Evolutionary conservation across 2,888 invertebrate species (phyloP).

Genomic region (Leucophora obtusa): DNA sequence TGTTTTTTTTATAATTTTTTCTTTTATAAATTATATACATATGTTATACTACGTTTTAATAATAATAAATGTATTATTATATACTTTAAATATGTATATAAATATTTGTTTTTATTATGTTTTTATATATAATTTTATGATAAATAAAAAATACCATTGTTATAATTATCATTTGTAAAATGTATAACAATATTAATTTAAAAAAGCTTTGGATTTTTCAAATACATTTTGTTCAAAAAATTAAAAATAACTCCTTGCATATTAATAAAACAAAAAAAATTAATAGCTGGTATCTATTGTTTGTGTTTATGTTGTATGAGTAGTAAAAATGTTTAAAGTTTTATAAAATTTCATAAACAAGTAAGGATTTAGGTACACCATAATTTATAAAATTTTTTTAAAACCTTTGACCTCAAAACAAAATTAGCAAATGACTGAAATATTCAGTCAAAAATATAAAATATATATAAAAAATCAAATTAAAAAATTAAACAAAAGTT

Average conservation of each 20-base stretch:
- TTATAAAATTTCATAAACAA: not conserved
- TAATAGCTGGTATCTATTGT: not conserved
- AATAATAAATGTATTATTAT: slow-evolving; percentile 64
- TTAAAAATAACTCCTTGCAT: not conserved
- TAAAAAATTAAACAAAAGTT: no score
- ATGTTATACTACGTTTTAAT: slow-evolving; percentile 35
- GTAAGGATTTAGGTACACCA: no score
- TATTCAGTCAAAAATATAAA: no score
- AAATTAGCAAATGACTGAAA: no score
- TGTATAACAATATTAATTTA: not conserved
- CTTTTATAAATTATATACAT: slow-evolving; percentile 40
- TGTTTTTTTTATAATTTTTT: slow-evolving; percentile 64
- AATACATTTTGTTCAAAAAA: slow-evolving; percentile 28
- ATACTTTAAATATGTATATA: slow-evolving; percentile 66
- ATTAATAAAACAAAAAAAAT: not conserved
- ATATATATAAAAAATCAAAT: not conserved
- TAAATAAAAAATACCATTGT: slow-evolving; percentile 11
- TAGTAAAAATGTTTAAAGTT: not conserved
- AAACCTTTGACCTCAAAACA: no score
- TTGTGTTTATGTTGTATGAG: not conserved
- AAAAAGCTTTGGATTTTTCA: slow-evolving; percentile 25
- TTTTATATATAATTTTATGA: slow-evolving; percentile 26
- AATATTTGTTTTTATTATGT: slow-evolving; percentile 32
- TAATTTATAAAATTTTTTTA: no score
- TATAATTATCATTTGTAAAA: not conserved